A percentile compares a stretch with the other conserved stretches of the same genome.
phyloP scores from a whole-genome alignment of 1,140 invertebrate genomes.

The Idris sp. region DNA sequence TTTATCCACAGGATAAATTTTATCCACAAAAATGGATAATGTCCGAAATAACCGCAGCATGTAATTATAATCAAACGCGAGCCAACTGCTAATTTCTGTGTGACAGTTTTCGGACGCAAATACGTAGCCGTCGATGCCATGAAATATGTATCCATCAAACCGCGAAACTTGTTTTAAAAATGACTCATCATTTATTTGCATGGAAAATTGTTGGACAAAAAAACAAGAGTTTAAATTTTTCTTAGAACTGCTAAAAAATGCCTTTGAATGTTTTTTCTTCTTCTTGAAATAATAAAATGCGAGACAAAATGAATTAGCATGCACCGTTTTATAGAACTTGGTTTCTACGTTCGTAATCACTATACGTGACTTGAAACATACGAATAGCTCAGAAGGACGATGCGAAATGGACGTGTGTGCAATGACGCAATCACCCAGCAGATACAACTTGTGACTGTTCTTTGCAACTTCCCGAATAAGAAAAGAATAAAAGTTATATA shows the following conservation, averaged over 20 bases:
- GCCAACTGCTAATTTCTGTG: constrained; percentile 1
- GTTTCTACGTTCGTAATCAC: constrained; percentile 31
- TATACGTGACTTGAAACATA: constrained; percentile 39
- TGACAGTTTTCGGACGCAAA: constrained; percentile 8
- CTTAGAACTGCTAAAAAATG: no score
- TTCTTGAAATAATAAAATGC: constrained; percentile 5
- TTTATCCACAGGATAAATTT: neutral
- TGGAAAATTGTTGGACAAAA: no score
- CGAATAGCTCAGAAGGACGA: constrained; percentile 45
- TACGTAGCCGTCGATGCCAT: constrained; percentile 3
- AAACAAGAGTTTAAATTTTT: no score
- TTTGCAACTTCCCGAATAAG: constrained; percentile 11
- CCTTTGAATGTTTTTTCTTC: no score
- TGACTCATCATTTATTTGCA: neutral
- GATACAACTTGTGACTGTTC: constrained; percentile 28
- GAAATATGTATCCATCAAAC: constrained; percentile 4
- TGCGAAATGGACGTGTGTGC: constrained; percentile 25
- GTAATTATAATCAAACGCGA: constrained; percentile 19
- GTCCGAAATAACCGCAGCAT: constrained; percentile 18
- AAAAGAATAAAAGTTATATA: constrained; percentile 27
- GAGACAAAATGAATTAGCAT: constrained; percentile 12
- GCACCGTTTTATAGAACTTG: constrained; percentile 11
- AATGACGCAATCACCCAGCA: constrained; percentile 46
- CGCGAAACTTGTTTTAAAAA: constrained; percentile 1
- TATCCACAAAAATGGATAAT: constrained; percentile 20